Conservation (phyloP, 2,113 vertebrate species). For the Speoplatyrhinus poulsoni region DNA sequence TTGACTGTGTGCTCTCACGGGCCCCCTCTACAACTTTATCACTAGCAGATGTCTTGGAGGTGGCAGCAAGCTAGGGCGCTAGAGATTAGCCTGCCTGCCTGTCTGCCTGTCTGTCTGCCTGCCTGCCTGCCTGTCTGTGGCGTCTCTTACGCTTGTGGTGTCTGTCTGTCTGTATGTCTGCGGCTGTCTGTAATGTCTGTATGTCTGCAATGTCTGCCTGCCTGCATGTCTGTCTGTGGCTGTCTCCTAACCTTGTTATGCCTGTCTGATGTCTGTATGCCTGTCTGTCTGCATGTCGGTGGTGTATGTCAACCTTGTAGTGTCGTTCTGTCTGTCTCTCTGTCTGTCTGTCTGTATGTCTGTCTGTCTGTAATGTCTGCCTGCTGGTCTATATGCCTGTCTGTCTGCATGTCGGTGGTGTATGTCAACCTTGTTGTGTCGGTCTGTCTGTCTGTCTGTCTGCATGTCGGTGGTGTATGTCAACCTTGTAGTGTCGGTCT, state of each 20-base stretch:
- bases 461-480: conserved; percentile 15
- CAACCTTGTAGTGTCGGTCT: not conserved
- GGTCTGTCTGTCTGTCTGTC: conserved; percentile 21
- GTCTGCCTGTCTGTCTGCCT: not conserved
- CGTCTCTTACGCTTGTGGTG: not conserved
- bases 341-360: too few relatives aligned
- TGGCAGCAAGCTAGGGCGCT: not conserved
- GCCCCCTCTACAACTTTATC: conserved; percentile 18
- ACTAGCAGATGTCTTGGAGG: conserved; percentile 14
- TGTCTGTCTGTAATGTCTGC: not conserved
- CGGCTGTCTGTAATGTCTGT: not conserved
- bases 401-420: not conserved
- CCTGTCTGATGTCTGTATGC: too few relatives aligned
- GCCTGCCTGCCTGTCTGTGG: not conserved
- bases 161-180: not conserved
- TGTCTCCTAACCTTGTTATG: too few relatives aligned
- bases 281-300: too few relatives aligned
- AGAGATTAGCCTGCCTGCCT: not conserved
- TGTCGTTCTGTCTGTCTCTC: too few relatives aligned
- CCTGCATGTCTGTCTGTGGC: not conserved
- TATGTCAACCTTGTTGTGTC: not conserved
- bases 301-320: too few relatives aligned
- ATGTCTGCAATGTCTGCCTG: too few relatives aligned
- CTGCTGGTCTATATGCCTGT: not conserved
- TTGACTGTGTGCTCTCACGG: not conserved